Evolutionary conservation across 2,113 vertebrate species (phyloP).

Genomic region (Capra hircus): DNA sequence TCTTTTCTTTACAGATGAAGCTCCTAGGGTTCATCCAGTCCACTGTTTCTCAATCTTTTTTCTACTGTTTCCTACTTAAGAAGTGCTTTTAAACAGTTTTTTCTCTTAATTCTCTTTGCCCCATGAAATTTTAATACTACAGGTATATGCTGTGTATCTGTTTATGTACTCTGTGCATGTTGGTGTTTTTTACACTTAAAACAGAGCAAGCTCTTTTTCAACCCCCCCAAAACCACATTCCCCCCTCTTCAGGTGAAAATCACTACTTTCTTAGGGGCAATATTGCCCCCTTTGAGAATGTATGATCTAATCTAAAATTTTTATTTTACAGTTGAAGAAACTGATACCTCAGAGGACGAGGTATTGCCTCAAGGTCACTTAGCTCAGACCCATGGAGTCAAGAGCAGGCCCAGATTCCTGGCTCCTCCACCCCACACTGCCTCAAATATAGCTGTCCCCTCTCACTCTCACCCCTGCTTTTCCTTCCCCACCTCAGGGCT

Average conservation of each 20-base stretch:
- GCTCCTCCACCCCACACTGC: not conserved
- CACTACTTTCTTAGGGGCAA: not conserved
- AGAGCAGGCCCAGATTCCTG: not conserved
- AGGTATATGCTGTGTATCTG: not conserved
- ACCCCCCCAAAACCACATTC: not conserved
- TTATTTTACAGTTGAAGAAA: not conserved
- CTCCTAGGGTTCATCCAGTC: not conserved
- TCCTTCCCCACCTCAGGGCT: not conserved
- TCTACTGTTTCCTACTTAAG: not conserved
- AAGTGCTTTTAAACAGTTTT: not conserved
- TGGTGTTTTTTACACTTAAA: not conserved
- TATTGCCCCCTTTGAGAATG: not conserved
- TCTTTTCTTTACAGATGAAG: not conserved
- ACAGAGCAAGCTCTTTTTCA: not conserved
- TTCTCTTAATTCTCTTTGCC: not conserved
- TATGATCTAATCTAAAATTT: not conserved
- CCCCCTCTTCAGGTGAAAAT: not conserved
- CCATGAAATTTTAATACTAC: not conserved
- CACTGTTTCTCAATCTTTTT: not conserved
- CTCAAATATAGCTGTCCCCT: not conserved
- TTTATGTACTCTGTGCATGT: not conserved
- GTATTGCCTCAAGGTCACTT: slow-evolving; percentile 8
- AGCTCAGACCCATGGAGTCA: not conserved
- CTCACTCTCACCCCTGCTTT: not conserved
- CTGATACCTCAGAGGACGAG: not conserved